These are phyloP conservation scores for Pyrgus malvae DNA, from an alignment of 2,888 invertebrate genomes.

Conservation along the genomic window DNA sequence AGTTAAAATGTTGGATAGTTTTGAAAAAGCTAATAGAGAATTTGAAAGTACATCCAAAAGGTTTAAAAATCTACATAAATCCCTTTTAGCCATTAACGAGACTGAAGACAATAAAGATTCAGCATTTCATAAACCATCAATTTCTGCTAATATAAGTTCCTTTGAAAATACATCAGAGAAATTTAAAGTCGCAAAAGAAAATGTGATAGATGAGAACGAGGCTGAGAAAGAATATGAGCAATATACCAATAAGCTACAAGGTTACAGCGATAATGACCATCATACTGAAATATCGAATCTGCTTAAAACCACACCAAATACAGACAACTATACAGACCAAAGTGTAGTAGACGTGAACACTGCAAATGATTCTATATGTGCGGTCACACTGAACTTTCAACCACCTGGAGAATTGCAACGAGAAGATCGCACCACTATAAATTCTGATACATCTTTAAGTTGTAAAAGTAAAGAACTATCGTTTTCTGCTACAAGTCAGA, in stretches of 20 bases:
- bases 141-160: background rate
- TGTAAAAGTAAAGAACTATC: no score
- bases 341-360: no score
- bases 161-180: background rate
- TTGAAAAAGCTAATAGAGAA: constrained; percentile 54
- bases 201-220: background rate
- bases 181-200: background rate
- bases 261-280: no score
- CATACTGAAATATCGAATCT: no score
- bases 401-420: no score
- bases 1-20: constrained; percentile 45
- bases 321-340: no score
- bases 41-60: constrained; percentile 47
- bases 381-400: no score
- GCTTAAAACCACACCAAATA: no score
- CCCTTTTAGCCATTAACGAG: constrained; percentile 22
- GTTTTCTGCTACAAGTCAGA: no score
- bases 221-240: constrained; percentile 14
- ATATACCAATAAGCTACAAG: constrained; percentile 5
- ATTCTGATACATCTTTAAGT: no score
- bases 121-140: no score
- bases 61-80: constrained; percentile 36
- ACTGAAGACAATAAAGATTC: background rate
- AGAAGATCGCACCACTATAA: background rate
- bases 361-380: no score